Conservation (phyloP, 2,113 vertebrate genomes). For the Theristicus caerulescens region DNA sequence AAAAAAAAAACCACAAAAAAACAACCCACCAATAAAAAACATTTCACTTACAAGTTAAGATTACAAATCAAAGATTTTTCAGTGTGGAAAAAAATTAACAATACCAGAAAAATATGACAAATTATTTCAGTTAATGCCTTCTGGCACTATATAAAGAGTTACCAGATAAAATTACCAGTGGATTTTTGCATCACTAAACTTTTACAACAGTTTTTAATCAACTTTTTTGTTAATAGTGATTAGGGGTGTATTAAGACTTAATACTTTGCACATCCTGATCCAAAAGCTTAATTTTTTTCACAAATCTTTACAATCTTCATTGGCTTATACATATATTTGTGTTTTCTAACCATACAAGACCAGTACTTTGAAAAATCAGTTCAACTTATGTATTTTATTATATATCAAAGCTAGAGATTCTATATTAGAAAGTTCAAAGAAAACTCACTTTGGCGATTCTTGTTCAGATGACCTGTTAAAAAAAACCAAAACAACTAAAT, state of each 20-base stretch:
- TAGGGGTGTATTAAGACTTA: not conserved
- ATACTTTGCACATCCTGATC: not conserved
- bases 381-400: not conserved
- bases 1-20: not conserved
- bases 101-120: not conserved
- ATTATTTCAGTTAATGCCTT: not conserved
- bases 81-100: not conserved
- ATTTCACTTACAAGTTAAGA: not conserved
- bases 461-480: conserved; percentile 67
- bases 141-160: not conserved
- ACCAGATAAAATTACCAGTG: not conserved
- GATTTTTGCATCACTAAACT: not conserved
- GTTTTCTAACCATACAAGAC: not conserved
- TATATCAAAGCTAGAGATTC: not conserved
- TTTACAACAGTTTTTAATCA: not conserved
- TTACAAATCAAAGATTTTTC: not conserved
- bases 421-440: not conserved
- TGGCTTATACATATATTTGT: not conserved
- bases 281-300: accelerated
- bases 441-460: conserved; percentile 71
- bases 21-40: too few species aligned
- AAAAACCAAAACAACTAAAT: not conserved
- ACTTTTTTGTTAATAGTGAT: not conserved
- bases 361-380: not conserved
- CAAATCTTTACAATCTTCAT: not conserved